Evolutionary conservation across 1,140 invertebrate species (phyloP).

Genomic region (Periplaneta americana): DNA sequence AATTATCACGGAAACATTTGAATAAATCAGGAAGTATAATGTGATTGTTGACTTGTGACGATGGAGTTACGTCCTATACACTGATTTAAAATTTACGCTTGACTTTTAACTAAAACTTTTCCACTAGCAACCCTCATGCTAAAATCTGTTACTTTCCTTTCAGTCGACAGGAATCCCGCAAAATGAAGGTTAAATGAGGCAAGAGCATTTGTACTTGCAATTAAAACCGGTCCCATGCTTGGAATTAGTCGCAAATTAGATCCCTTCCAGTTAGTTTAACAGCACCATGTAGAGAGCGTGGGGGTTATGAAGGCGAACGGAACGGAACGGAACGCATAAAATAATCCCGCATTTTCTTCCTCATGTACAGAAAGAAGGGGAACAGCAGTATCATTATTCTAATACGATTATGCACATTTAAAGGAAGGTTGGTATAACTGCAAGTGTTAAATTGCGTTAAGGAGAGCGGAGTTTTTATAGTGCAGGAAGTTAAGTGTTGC

Average conservation of each 20-base stretch:
- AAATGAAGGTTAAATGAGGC: slow-evolving; percentile 14
- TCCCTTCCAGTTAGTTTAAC: slow-evolving; percentile 14
- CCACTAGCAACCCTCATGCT: neutral
- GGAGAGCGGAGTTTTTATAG: neutral
- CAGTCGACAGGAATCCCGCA: slow-evolving; percentile 1
- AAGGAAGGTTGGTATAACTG: neutral
- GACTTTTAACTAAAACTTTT: neutral
- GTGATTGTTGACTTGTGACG: neutral
- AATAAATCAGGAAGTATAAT: neutral
- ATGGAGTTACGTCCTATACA: neutral
- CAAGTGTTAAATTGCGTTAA: neutral
- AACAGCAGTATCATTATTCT: neutral
- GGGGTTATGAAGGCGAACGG: neutral
- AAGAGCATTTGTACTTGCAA: slow-evolving; percentile 12
- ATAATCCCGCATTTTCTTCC: neutral
- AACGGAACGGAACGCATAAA: neutral
- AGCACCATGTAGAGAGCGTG: neutral
- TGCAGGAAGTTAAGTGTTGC: no score
- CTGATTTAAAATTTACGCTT: neutral
- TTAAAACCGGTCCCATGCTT: neutral
- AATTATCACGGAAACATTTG: neutral
- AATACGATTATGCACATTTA: neutral
- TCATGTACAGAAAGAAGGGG: neutral
- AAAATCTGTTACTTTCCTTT: neutral
- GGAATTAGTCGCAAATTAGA: slow-evolving; percentile 16